phyloP scores from a whole-genome alignment of 2,888 invertebrate genomes.

The Deilephila porcellus region DNA sequence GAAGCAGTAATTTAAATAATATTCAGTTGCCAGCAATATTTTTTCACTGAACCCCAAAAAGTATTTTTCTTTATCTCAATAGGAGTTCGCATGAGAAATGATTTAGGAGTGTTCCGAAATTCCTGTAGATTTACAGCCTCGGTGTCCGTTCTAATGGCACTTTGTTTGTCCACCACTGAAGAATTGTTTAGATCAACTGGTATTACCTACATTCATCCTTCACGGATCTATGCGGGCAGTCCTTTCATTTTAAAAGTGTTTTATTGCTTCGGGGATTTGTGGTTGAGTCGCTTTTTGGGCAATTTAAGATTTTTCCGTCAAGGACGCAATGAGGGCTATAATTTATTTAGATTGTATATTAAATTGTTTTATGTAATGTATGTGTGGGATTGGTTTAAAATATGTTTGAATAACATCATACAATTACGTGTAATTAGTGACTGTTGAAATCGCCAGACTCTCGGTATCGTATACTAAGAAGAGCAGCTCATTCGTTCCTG shows the following conservation, averaged over 20 bases:
- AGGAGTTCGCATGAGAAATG: conserved; percentile 10
- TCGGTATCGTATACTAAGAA: too few relatives aligned
- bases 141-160: conserved; percentile 9
- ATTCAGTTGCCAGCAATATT: neutral
- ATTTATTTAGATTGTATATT: neutral
- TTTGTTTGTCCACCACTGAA: neutral
- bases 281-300: neutral
- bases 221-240: neutral
- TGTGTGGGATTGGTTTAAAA: too few relatives aligned
- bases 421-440: too few relatives aligned
- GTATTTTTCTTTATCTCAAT: neutral
- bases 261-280: neutral
- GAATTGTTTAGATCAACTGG: conserved; percentile 5
- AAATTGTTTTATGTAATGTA: neutral
- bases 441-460: too few relatives aligned
- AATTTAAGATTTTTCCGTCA: neutral
- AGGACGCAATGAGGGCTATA: neutral
- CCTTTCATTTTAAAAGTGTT: neutral
- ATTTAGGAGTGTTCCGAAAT: conserved; percentile 3
- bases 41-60: neutral
- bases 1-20: neutral
- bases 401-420: too few relatives aligned
- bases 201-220: neutral
- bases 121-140: conserved; percentile 13
- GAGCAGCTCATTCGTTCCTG: too few relatives aligned